Evolutionary conservation across 1,140 invertebrate genomes (phyloP), one percentile per base, ranked within the genome.

Genomic region (Cheumatopsyche charites): DNA sequence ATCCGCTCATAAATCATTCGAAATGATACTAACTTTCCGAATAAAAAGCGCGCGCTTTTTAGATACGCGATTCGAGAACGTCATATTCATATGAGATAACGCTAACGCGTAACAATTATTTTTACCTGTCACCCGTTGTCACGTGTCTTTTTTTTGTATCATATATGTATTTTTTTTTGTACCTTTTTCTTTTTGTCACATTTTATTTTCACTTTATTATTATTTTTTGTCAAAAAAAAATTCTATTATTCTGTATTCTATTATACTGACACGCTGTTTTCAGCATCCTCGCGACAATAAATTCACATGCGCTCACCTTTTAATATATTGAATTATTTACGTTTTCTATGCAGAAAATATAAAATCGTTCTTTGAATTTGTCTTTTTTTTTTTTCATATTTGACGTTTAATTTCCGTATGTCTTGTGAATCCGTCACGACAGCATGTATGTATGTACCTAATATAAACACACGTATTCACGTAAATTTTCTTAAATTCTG

Each of bases 321-420:
- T 36, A 58, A 23, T 58, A 58, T 58, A 58, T 58, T 58, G 55
- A 58, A 58, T 58, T 58, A 58, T 58, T 58, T 58, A 58, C 25
- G 0, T 58, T 58, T 25, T 58, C 29, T 36, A 13, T 19, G 55
- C 23, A 58, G 12, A 58, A 26, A 58, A 58, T 25, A 58, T 12
- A 58, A 9, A 36, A 58, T 23, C 55, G 13, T 19, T 23, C 21
- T 25, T 21, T 15, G 49, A 55, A 23, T 23, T 55, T 26, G 1
- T 23, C 21, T 21, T 36, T 36, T n/a, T n/a, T n/a, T n/a, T n/a
- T 58, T 58, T 58, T 58, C 55, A 26, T 58, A 58, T 58, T 19
- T 58, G 55, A 25, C 55, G 25, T 58, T 23, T 58, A 58, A 58
- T 58, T 58, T 26, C 23, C 55, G 17, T 52, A 3, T 36, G 3